Base-by-base conservation (phyloP, 2,797 vertebrate species). In the Pangasius larnaudii region DNA sequence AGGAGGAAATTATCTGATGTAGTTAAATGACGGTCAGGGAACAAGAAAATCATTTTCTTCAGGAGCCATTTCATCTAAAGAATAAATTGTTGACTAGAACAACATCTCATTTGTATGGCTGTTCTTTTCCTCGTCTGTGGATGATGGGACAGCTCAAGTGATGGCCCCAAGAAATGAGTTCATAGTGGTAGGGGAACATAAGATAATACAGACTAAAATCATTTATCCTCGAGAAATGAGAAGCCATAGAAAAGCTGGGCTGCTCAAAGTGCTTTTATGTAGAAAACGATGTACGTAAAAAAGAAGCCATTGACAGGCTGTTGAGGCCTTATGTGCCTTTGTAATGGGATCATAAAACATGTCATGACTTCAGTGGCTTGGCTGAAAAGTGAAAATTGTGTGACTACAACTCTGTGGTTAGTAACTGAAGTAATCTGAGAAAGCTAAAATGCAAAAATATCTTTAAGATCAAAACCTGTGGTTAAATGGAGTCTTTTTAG, bases 291-390 rank as follows among this genome's bases (percentile, higher is more conserved):
- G 46, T 1, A 1, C 8, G 18, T 89, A 46, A 56, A 33, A 19
- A 85, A 42, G 46, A 56, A 65, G 63, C 81, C 65, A 87, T 69
- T 80, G 87, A 63, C 74, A 18, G 36, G 86, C 80, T 65, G 39
- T 86, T 90, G 42, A 65, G 69, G 81, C 59, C 39, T 10, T 84
- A 51, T 87, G 56, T 81, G 72, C 72, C n/a, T 36, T 59, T 80
- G 63, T 88, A 82, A 84, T 90, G 67, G 67, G 74, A 85, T 87
- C 65, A 75, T 89, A 82, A 88, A 87, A 86, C 77, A 86, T 74
- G 83, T 80, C 65, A n/a, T 27, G 79, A 71, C 58, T 82, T 58
- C 19, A 82, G 69, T 74, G 59, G 49, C 27, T 85, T 63, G 67
- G 27, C 59, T 85, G 18, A 75, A 79, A 36, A 83, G 27, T 85